A percentile compares a stretch with the other conserved stretches of the same genome.
Conservation (phyloP, 2,888 invertebrate species). For the Ichneumon xanthorius region DNA sequence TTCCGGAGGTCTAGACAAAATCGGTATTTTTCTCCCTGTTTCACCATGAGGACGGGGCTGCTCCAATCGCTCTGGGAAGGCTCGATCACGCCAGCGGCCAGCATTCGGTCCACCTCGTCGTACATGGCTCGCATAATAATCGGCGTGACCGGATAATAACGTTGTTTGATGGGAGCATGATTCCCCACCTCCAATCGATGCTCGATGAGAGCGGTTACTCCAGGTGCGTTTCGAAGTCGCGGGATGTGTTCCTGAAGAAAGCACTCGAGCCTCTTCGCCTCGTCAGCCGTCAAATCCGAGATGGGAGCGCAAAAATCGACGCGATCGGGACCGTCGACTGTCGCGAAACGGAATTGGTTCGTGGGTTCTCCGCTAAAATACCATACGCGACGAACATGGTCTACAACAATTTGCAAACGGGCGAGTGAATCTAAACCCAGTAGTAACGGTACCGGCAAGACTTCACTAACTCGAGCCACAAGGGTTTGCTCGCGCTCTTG, state of each 20-base stretch:
- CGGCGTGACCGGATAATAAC: too few species aligned
- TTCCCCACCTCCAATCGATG: conserved; percentile 48
- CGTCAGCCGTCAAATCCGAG: not conserved
- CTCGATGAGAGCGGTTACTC: conserved; percentile 9
- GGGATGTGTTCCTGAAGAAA: not conserved
- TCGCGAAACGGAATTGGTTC: not conserved
- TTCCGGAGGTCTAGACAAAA: too few species aligned
- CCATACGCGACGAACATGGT: not conserved
- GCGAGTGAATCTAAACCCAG: not conserved
- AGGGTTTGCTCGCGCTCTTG: not conserved
- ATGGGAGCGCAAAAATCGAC: not conserved
- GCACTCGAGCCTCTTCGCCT: not conserved
- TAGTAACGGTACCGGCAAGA: too few species aligned
- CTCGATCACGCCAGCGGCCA: too few species aligned
- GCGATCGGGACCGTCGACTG: not conserved
- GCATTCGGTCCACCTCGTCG: too few species aligned
- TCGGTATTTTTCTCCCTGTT: too few species aligned
- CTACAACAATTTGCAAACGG: not conserved
- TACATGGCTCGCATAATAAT: too few species aligned
- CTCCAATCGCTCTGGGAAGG: too few species aligned
- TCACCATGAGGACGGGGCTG: too few species aligned
- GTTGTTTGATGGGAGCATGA: conserved; percentile 52
- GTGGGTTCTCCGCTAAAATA: not conserved
- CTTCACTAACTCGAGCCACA: not conserved
- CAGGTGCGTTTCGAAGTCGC: not conserved